A percentile compares a stretch with the other conserved stretches of the same genome.
Conservation (phyloP, 2,113 vertebrate genomes). For the Toxotes jaculatrix region DNA sequence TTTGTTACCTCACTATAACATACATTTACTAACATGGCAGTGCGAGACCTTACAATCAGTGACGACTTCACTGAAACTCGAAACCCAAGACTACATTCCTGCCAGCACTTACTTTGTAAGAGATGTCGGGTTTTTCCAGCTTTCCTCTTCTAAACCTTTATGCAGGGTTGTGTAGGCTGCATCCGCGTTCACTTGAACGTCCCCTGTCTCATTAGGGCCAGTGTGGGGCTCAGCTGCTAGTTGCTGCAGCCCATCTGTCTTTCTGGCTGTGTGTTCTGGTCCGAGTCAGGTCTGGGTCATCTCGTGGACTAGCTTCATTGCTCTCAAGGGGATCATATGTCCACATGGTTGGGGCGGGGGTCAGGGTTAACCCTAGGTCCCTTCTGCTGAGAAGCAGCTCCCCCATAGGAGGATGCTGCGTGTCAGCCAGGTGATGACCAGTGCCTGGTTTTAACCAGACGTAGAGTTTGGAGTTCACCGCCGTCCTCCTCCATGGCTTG, state of each 20-base stretch:
- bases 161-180: conserved; percentile 3
- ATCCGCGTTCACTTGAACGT: not conserved
- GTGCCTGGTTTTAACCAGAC: too few species aligned
- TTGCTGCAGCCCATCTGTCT: conserved; percentile 48
- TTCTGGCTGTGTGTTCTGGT: conserved; percentile 8
- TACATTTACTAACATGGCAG: not conserved
- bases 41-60: not conserved
- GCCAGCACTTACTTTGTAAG: not conserved
- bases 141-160: not conserved
- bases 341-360: not conserved
- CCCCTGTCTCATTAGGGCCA: not conserved
- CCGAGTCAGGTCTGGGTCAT: conserved; percentile 61
- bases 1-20: not conserved
- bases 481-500: too few species aligned
- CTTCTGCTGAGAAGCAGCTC: too few species aligned
- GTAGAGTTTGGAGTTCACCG: too few species aligned
- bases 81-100: not conserved
- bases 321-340: conserved; percentile 37
- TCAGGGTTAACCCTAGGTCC: too few species aligned
- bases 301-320: conserved; percentile 28
- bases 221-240: conserved; percentile 52
- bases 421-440: too few species aligned
- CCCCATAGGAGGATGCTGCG: too few species aligned
- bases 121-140: not conserved
- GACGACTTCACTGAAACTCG: not conserved